Base-by-base conservation (phyloP, 2,113 vertebrate species). In the Sterna hirundo region DNA sequence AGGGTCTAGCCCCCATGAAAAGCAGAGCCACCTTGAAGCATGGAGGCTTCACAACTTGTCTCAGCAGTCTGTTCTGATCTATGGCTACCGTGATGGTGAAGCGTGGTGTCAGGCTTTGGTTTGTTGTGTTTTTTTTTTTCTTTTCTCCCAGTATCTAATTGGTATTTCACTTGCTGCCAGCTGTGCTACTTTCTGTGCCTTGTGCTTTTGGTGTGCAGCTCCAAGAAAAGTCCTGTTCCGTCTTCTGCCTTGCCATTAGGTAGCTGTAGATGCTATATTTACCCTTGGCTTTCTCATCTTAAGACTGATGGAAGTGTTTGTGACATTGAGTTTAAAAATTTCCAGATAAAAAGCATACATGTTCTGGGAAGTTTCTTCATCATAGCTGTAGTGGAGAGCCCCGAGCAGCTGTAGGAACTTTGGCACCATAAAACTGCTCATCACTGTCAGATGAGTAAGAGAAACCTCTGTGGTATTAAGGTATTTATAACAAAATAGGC, bases 21-120 rank as follows among this genome's bases (percentile, higher is more conserved):
- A 68, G n/a, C 26, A 34, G 58, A 13, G 46, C 54, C 10, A 11
- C 36, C 5, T 32, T 23, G 12, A 17, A 51, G 17, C 25, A 9
- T 13, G 42, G 54, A 62, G 20, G 32, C 42, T 69, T 69, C 47
- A n/a, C 10, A 34, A 11, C 58, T 55, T 47, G 6, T 38, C 13
- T 23, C 32, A 27, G 27, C 32, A 32, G 5, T 51, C 49, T 34
- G 4, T 44, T 79, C 46, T 46, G n/a, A 36, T 57, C 49, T 36
- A 12, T 0, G 1, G 47, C 36, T 66, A 4, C 40, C 3, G 2
- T 18, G 16, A 32, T 52, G 23, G 15, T 51, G 34, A 54, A 75
- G 14, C 13, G 29, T n/a, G 17, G 17, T 42, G 14, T 32, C 29
- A 22, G 12, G 60, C 44, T 55, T 32, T 32, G 66, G 9, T 38